phyloP scores from a whole-genome alignment of 2,113 vertebrate species.

The Columbina picui region DNA sequence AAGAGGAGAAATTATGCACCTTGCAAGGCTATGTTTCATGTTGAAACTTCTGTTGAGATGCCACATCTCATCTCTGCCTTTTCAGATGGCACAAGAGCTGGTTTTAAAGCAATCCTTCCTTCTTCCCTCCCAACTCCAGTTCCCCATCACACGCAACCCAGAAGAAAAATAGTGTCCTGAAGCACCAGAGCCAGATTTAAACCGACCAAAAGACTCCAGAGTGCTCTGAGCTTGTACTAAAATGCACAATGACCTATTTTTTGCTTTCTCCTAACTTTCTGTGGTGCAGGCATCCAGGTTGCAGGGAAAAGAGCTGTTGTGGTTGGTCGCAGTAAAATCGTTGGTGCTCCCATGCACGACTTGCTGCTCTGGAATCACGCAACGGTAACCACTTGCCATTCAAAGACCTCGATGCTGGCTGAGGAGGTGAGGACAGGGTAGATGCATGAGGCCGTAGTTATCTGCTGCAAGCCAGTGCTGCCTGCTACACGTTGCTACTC shows the following conservation, averaged over 20 bases:
- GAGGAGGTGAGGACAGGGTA: constrained; percentile 82
- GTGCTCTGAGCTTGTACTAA: accelerated
- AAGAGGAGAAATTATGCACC: neutral
- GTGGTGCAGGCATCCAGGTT: constrained; percentile 84
- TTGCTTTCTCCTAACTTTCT: neutral
- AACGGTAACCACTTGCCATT: constrained; percentile 96
- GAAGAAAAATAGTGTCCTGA: neutral
- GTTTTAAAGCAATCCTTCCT: neutral
- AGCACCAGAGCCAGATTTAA: neutral
- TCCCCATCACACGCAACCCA: neutral
- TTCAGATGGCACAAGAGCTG: neutral
- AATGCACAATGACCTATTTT: neutral
- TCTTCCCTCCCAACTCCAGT: neutral
- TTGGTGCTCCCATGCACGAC: constrained; percentile 97
- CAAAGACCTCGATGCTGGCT: constrained; percentile 86
- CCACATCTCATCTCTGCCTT: neutral
- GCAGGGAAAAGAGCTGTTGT: constrained; percentile 92
- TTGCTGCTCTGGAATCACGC: constrained; percentile 94
- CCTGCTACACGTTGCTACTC: neutral
- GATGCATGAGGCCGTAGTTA: neutral
- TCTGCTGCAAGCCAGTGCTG: neutral
- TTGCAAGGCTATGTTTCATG: neutral
- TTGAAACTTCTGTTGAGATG: neutral
- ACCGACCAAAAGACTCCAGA: neutral
- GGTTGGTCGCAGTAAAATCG: constrained; percentile 96